phyloP scores from a whole-genome alignment of 2,888 invertebrate genomes.

The Slavum lentiscoides region DNA sequence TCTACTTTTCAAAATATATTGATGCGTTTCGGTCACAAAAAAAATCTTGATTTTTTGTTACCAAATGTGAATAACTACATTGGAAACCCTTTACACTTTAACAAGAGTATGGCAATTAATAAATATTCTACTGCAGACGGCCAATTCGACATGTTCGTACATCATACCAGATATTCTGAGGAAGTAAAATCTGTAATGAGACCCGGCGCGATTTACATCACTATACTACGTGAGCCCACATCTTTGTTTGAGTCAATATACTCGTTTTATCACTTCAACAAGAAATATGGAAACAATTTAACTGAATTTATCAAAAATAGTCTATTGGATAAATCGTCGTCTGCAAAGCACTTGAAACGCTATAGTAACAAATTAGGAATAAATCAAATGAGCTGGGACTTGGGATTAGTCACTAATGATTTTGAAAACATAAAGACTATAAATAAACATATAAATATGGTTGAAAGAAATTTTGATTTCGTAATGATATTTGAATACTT shows the following conservation, averaged over 20 bases:
- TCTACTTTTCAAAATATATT: conserved; percentile 57
- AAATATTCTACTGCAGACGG: conserved; percentile 48
- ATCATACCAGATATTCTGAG: conserved; percentile 56
- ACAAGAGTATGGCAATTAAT: conserved; percentile 52
- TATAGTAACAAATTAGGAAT: conserved; percentile 54
- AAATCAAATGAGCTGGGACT: conserved; percentile 57
- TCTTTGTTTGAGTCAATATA: conserved; percentile 56
- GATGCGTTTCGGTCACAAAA: conserved; percentile 55
- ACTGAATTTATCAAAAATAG: conserved; percentile 27
- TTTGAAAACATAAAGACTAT: conserved; percentile 52
- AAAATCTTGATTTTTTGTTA: conserved; percentile 56
- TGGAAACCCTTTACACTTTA: conserved; percentile 55
- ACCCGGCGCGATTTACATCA: conserved; percentile 55
- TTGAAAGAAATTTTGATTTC: conserved; percentile 56
- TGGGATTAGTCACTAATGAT: conserved; percentile 55
- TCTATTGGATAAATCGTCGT: conserved; percentile 3
- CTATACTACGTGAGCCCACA: conserved; percentile 56
- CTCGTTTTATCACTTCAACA: conserved; percentile 55
- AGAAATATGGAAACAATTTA: conserved; percentile 52
- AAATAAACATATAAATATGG: conserved; percentile 54
- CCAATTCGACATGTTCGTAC: conserved; percentile 57
- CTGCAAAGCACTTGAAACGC: conserved; percentile 22
- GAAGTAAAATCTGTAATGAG: conserved; percentile 56
- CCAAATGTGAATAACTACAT: conserved; percentile 56
- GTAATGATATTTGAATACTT: conserved; percentile 57